Evolutionary conservation across 2,888 invertebrate genomes (phyloP).

Genomic region (Limnephilus marmoratus): DNA sequence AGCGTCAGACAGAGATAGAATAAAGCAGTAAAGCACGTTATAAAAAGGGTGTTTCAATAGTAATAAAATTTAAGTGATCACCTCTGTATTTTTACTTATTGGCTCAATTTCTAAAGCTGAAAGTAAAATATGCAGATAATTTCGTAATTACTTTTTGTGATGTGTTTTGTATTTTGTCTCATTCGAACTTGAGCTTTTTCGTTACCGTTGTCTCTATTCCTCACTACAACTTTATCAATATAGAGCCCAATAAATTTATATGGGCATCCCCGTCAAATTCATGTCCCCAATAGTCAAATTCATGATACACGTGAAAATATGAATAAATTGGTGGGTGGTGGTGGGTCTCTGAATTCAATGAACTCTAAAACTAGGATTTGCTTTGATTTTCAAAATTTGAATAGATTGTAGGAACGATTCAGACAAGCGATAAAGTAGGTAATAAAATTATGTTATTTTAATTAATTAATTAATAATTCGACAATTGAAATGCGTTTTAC

Average conservation of each 20-base stretch:
- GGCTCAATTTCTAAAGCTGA: neutral
- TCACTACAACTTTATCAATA: neutral
- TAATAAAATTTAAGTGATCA: neutral
- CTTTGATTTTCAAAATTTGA: too few relatives aligned
- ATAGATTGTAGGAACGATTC: too few relatives aligned
- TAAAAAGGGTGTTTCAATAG: neutral
- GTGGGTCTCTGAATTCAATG: too few relatives aligned
- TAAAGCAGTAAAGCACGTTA: neutral
- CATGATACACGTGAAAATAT: too few relatives aligned
- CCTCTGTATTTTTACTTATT: neutral
- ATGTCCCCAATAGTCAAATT: too few relatives aligned
- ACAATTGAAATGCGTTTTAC: too few relatives aligned
- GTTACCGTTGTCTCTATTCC: neutral
- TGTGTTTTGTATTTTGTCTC: neutral
- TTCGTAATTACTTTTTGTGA: neutral
- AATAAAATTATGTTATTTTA: too few relatives aligned
- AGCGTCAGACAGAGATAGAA: conserved; percentile 7
- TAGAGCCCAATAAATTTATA: neutral
- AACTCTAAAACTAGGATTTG: too few relatives aligned
- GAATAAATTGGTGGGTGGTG: too few relatives aligned
- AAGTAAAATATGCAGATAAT: neutral
- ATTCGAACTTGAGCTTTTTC: neutral
- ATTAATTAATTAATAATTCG: too few relatives aligned
- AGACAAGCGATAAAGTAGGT: too few relatives aligned
- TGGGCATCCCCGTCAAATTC: too few relatives aligned